These are phyloP conservation scores for Camponotus floridanus DNA, from an alignment of 1,140 invertebrate species.

Conservation along the genomic window DNA sequence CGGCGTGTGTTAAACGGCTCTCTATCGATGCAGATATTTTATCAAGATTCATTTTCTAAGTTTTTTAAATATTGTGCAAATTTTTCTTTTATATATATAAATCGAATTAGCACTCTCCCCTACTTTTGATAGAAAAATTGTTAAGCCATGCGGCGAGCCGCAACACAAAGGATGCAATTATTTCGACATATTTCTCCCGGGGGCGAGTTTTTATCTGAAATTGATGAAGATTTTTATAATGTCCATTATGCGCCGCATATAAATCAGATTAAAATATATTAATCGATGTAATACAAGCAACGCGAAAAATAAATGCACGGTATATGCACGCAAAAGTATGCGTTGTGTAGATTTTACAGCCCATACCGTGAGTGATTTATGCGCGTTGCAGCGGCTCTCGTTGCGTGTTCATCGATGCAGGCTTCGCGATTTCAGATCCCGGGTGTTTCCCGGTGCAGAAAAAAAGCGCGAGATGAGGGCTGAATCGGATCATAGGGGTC, in stretches of 20 bases:
- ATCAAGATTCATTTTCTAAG: not conserved
- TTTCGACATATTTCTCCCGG: conserved; percentile 25
- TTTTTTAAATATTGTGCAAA: not conserved
- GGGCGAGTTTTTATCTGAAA: conserved; percentile 28
- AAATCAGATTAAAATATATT: conserved; percentile 62
- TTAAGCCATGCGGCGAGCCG: not conserved
- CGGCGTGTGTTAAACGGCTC: no score
- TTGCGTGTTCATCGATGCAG: conserved; percentile 52
- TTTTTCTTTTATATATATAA: not conserved
- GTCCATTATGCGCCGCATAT: conserved; percentile 33
- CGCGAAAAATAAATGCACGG: conserved; percentile 34
- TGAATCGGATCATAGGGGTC: conserved; percentile 23
- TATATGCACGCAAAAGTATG: conserved; percentile 2
- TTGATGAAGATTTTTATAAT: conserved; percentile 52
- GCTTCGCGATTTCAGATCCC: conserved; percentile 55
- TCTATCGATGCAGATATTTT: not conserved
- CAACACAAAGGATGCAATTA: conserved; percentile 45
- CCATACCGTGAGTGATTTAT: conserved; percentile 51
- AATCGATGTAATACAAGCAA: conserved; percentile 44
- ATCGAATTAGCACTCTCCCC: not conserved
- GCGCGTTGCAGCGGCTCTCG: conserved; percentile 47
- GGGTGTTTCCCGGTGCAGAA: conserved; percentile 38
- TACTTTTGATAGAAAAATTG: conserved; percentile 41
- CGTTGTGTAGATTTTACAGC: conserved; percentile 46
- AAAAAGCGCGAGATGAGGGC: conserved; percentile 55